phyloP scores from a whole-genome alignment of 2,113 vertebrate species.

The Apodemus sylvaticus region DNA sequence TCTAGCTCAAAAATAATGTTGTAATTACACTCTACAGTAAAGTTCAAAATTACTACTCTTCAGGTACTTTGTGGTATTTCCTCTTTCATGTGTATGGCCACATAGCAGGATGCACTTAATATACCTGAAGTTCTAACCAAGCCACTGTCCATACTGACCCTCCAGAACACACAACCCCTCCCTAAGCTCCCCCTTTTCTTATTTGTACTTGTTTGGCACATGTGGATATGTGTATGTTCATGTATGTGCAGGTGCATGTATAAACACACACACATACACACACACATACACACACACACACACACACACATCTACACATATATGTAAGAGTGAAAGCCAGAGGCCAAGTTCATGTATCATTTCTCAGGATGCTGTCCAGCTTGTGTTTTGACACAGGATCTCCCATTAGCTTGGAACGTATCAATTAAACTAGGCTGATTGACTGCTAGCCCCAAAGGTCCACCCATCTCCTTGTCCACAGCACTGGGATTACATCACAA shows the following conservation, averaged over 20 bases:
- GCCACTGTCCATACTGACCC: background rate
- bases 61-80: background rate
- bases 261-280: background rate
- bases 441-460: background rate
- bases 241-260: background rate
- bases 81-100: background rate
- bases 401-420: background rate
- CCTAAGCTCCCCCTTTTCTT: background rate
- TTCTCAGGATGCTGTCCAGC: background rate
- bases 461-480: background rate
- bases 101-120: no score
- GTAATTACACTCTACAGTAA: background rate
- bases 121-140: background rate
- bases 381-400: background rate
- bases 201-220: background rate
- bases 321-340: background rate
- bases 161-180: background rate
- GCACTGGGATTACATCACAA: background rate
- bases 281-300: background rate
- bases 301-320: background rate
- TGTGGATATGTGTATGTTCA: background rate
- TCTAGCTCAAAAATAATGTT: background rate
- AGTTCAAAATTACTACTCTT: background rate
- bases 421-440: background rate
- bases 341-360: background rate